Conservation (phyloP, 2,888 invertebrate species). For the Cephus rjabovi region DNA sequence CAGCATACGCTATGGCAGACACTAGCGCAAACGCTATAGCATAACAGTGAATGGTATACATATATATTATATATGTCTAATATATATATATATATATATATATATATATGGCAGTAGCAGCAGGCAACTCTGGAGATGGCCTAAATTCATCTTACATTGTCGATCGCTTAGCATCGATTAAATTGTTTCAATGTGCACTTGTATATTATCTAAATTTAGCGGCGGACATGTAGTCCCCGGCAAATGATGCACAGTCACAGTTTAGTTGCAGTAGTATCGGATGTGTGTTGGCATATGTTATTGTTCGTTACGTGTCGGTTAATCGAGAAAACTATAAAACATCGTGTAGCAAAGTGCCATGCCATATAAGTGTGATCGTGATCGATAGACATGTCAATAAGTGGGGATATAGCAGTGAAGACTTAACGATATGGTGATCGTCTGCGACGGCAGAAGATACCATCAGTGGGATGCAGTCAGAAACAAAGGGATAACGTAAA, state of each 20-base stretch:
- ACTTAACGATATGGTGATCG: not conserved
- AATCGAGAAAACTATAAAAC: conserved; percentile 23
- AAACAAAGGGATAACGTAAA: no score
- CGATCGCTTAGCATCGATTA: conserved; percentile 54
- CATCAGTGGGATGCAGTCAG: no score
- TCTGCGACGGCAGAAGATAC: no score
- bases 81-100: conserved; percentile 10
- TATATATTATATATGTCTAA: not conserved
- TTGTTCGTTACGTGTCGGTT: not conserved
- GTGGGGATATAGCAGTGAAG: conserved; percentile 5
- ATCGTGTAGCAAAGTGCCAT: conserved; percentile 37
- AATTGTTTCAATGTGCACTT: conserved; percentile 51
- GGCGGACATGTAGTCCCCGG: conserved; percentile 32
- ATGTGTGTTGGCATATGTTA: conserved; percentile 7
- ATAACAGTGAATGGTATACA: no score
- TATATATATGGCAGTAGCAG: conserved; percentile 35
- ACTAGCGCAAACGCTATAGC: no score
- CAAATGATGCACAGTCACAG: conserved; percentile 44
- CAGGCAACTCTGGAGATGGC: conserved; percentile 67
- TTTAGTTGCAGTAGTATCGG: conserved; percentile 13
- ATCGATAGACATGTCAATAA: conserved; percentile 14
- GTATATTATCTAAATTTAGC: conserved; percentile 38
- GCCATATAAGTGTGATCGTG: conserved; percentile 21
- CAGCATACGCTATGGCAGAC: no score
- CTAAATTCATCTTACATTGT: conserved; percentile 61